Evolutionary conservation across 2,888 invertebrate genomes (phyloP).

Genomic region (Ophion costatus): DNA sequence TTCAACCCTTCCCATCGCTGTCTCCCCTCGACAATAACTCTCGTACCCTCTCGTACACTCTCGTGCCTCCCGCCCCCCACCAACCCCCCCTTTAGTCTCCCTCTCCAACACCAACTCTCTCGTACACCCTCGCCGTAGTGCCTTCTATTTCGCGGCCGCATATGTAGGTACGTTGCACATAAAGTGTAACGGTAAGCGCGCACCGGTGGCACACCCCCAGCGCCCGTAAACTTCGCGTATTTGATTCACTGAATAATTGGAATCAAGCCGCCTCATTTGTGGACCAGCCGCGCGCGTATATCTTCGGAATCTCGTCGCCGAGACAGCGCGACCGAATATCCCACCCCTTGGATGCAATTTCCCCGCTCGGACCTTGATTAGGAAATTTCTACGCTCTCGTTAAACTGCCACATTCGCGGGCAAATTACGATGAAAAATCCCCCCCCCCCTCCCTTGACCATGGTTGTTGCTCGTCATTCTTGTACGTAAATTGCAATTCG

Average conservation of each 20-base stretch:
- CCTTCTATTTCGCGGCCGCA: conserved; percentile 10
- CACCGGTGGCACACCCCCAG: conserved; percentile 55
- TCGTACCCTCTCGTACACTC: conserved; percentile 34
- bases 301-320: conserved; percentile 1
- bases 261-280: conserved; percentile 83
- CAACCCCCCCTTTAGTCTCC: conserved; percentile 53
- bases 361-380: conserved; percentile 60
- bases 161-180: conserved; percentile 25
- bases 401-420: conserved; percentile 52
- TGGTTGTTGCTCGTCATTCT: not conserved
- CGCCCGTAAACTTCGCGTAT: conserved; percentile 80
- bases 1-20: conserved; percentile 62
- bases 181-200: conserved; percentile 22
- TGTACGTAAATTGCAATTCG: not conserved
- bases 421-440: conserved; percentile 40
- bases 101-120: not conserved
- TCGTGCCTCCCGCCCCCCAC: conserved; percentile 53
- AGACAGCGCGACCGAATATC: conserved; percentile 48
- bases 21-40: conserved; percentile 75
- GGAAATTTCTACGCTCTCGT: conserved; percentile 64
- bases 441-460: not conserved
- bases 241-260: conserved; percentile 83
- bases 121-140: conserved; percentile 21
- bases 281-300: conserved; percentile 71
- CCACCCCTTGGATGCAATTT: conserved; percentile 58